These are phyloP conservation scores for Pyrgus malvae DNA, from an alignment of 2,888 invertebrate genomes.

Conservation along the genomic window DNA sequence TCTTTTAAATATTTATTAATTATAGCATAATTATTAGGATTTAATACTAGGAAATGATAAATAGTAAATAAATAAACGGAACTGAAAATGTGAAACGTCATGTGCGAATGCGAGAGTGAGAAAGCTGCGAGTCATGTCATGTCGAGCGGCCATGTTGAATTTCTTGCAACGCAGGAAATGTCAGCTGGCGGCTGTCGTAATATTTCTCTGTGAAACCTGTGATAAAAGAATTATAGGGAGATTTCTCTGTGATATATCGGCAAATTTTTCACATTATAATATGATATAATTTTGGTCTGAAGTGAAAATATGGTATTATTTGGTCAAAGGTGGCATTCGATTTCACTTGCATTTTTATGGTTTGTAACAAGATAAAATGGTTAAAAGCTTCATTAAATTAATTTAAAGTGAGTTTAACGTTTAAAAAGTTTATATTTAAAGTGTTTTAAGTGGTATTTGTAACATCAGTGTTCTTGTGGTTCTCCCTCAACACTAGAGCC, in stretches of 20 bases:
- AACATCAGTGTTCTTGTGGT: conserved; percentile 49
- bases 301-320: conserved; percentile 73
- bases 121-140: conserved; percentile 42
- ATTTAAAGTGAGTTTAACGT: conserved; percentile 53
- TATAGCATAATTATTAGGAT: too few species aligned
- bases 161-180: conserved; percentile 81
- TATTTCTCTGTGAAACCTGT: conserved; percentile 65
- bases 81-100: conserved; percentile 55
- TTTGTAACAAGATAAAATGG: conserved; percentile 76
- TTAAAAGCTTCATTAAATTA: conserved; percentile 55
- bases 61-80: conserved; percentile 9
- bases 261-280: conserved; percentile 42
- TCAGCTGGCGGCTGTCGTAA: conserved; percentile 77
- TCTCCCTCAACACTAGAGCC: conserved; percentile 50
- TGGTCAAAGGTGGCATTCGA: conserved; percentile 72
- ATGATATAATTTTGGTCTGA: conserved; percentile 45
- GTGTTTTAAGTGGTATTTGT: conserved; percentile 59
- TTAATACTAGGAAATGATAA: too few species aligned
- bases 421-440: conserved; percentile 63
- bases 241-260: conserved; percentile 50
- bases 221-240: conserved; percentile 54
- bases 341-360: conserved; percentile 79
- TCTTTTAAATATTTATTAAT: too few species aligned
- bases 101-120: conserved; percentile 54
- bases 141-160: conserved; percentile 79